Conservation (phyloP, 2,797 vertebrate genomes). For the Acipenser transmontanus region DNA sequence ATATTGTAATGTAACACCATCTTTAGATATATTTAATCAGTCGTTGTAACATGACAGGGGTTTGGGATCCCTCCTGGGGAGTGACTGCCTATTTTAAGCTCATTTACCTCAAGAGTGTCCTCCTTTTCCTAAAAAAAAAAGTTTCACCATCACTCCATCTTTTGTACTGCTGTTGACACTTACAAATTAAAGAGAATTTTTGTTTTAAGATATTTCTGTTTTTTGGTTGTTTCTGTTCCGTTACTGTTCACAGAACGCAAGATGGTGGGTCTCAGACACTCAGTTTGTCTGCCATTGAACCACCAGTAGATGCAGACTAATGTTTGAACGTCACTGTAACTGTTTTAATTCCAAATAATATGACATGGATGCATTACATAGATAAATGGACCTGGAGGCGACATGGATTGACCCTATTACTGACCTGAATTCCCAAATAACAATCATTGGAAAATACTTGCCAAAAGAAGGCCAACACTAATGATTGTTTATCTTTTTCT, state of each 20-base stretch:
- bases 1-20: slow-evolving; percentile 79
- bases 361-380: too few species aligned
- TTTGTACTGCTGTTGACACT: slow-evolving; percentile 99
- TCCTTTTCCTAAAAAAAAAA: slow-evolving; percentile 84
- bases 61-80: slow-evolving; percentile 53
- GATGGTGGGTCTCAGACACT: too few species aligned
- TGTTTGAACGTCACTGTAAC: too few species aligned
- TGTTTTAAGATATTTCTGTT: slow-evolving; percentile 79
- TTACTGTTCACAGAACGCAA: neutral
- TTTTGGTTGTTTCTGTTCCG: slow-evolving; percentile 33
- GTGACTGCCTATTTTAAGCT: slow-evolving; percentile 94
- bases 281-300: too few species aligned
- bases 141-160: slow-evolving; percentile 99
- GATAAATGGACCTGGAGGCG: too few species aligned
- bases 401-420: too few species aligned
- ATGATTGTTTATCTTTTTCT: too few species aligned
- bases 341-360: too few species aligned
- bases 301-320: too few species aligned
- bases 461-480: too few species aligned
- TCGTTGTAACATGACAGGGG: slow-evolving; percentile 75
- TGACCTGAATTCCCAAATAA: too few species aligned
- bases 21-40: slow-evolving; percentile 55
- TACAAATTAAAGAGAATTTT: slow-evolving; percentile 99
- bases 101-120: slow-evolving; percentile 99
- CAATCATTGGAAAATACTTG: too few species aligned